These are phyloP conservation scores for Stenurella melanura DNA, from an alignment of 2,888 invertebrate genomes.

Conservation along the genomic window DNA sequence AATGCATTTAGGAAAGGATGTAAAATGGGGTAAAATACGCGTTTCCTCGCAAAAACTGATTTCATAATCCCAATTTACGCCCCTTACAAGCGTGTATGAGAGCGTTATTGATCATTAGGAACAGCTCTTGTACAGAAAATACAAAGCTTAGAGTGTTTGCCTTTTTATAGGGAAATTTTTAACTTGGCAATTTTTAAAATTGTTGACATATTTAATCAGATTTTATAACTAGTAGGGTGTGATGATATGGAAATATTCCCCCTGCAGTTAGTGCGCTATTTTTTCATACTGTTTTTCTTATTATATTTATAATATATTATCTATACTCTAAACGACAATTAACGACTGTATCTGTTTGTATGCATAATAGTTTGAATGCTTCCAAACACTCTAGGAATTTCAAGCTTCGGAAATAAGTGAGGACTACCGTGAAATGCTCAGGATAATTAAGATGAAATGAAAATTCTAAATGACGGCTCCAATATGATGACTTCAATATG, in stretches of 20 bases:
- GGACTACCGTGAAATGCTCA: too few relatives aligned
- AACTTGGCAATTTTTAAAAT: constrained; percentile 5
- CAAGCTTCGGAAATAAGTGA: too few relatives aligned
- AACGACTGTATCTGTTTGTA: too few relatives aligned
- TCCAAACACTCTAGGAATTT: too few relatives aligned
- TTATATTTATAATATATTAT: too few relatives aligned
- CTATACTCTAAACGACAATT: too few relatives aligned
- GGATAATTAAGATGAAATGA: too few relatives aligned
- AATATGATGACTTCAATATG: too few relatives aligned
- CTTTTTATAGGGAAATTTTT: constrained; percentile 26
- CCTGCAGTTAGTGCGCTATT: neutral
- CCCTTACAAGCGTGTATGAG: constrained; percentile 15
- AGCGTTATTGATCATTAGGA: constrained; percentile 33
- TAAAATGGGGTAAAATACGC: constrained; percentile 18
- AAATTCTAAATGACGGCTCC: too few relatives aligned
- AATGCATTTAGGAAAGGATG: constrained; percentile 25
- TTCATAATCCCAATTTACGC: constrained; percentile 32
- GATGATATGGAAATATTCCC: neutral
- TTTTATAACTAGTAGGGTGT: neutral
- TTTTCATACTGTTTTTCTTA: too few relatives aligned
- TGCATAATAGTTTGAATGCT: too few relatives aligned
- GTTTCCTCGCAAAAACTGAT: constrained; percentile 29
- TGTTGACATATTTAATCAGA: neutral
- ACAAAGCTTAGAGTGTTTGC: constrained; percentile 26
- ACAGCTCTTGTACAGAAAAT: constrained; percentile 18